Percentiles rank a stretch among this genome's conserved stretches.
phyloP scores from a whole-genome alignment of 2,797 vertebrate species.

The Neomorphus geoffroyi region DNA sequence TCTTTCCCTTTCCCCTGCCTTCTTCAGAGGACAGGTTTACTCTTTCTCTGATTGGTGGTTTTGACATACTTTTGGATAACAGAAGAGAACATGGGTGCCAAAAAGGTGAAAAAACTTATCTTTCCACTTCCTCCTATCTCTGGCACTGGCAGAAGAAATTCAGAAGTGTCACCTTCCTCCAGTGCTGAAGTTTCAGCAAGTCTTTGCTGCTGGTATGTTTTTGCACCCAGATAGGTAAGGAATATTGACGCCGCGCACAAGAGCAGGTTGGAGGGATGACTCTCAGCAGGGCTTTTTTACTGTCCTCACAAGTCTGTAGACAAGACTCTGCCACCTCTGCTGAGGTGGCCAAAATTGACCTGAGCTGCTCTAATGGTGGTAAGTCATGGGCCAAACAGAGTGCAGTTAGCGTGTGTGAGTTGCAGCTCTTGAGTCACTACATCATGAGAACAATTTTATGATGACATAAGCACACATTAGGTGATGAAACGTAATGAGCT shows the following conservation, averaged over 20 bases:
- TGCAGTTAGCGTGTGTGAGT: not conserved
- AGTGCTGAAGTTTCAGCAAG: rapidly evolving
- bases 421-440: not conserved
- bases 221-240: not conserved
- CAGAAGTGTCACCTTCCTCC: not conserved
- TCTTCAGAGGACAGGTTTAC: not conserved
- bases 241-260: not conserved
- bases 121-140: not conserved
- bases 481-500: not conserved
- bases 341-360: not conserved
- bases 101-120: not conserved
- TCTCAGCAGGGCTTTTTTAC: not conserved
- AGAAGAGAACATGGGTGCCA: not conserved
- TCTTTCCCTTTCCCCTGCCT: not conserved
- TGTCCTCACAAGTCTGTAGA: not conserved
- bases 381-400: not conserved
- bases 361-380: not conserved
- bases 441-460: not conserved
- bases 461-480: not conserved
- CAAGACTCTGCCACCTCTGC: not conserved
- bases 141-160: not conserved
- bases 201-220: not conserved
- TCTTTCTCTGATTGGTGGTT: not conserved
- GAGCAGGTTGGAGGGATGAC: not conserved
- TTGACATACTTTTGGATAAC: not conserved